Base-by-base conservation (phyloP, 2,113 vertebrate genomes). In the Podocnemis expansa region DNA sequence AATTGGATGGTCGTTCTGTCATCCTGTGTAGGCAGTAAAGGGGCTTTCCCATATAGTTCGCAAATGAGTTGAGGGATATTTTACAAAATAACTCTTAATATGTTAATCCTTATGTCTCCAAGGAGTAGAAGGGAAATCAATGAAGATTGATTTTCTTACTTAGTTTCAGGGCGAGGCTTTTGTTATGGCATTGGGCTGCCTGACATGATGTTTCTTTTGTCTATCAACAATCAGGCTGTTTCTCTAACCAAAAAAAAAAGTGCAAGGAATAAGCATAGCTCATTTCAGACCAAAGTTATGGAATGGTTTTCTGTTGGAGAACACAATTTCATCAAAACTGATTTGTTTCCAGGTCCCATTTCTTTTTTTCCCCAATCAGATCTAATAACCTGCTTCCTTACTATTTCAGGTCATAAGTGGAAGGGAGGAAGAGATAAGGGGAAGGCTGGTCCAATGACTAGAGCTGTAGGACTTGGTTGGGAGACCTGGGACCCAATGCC, bases 191-290 rank as follows among this genome's bases (percentile, higher is more conserved):
- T 1, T 49, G 0, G 75, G 47, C 79, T 60, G 83, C 38, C 82
- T 63, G 17, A 52, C 9, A 17, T 54, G 83, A 91, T 70, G 82
- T 29, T 91, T 79, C 83, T 85, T 83, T 87, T 84, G 31, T 85
- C 78, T 86, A 58, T 89, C 0, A 2, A 51, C 82, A 88, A 75
- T 22, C 45, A 27, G 67, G 76, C 81, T 73, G 79, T 58, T 83
- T 41, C 41, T 51, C n/a, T n/a, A n/a, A n/a, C n/a, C 79, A 19
- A 52, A 47, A 45, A 49, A 86, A 27, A 27, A 82, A 92, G 52
- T 56, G 21, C 29, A 63, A 82, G 25, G 45, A 41, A 76, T 0
- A 0, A 0, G 2, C 51, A 16, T 0, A 2, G 67, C 58, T 81
- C 54, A n/a, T 88, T 52, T 83, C 86, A 84, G 83, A 38, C 47